Evolutionary conservation across 2,888 invertebrate genomes (phyloP), one percentile per base, ranked within the genome.

Genomic region (Eupeodes latifasciatus): DNA sequence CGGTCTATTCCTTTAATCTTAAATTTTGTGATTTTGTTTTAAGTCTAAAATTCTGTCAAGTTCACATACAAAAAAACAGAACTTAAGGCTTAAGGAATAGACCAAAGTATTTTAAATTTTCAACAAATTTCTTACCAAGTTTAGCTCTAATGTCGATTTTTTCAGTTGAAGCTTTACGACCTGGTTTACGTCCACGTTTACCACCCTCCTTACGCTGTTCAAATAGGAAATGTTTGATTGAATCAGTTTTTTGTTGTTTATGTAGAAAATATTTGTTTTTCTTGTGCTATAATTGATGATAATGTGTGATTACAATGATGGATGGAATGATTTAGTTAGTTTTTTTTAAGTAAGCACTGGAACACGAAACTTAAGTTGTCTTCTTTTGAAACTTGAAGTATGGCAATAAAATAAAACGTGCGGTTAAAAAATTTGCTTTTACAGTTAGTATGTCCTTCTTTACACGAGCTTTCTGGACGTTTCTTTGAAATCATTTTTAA

Each of bases 111-210:
- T 34, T 59, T 6, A 34, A 36, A 14, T 12, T 16, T 51, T 4
- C 4, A 6, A 11, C 44, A 51, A 9, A 11, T 14, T 27, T 53
- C 71, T 93, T 94, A 97, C 98, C 98, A 91, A 98, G 95, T 95
- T 98, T 98, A 89, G 98, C 98, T 95, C 97, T 97, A 95, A 98
- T 97, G 94, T 98, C 98, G 94, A 98, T 96, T 95, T 98, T 98
- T 93, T 98, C 98, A 47, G 96, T 95, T 91, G 96, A 95, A 91
- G 97, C 96, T 94, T 97, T 97, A 93, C 97, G 95, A 92, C 97
- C 97, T 89, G 97, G 98, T 94, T 97, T 97, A 92, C 98, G 96
- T 93, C 98, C 98, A 91, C 98, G 95, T 94, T 97, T 97, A 90
- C 97, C 96, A 90, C 96, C 95, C 94, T 98, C 97, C 93, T 97